A percentile compares a stretch with the other conserved stretches of the same genome.
Evolutionary conservation across 2,797 vertebrate genomes (phyloP).

Genomic region (Gila robusta): DNA sequence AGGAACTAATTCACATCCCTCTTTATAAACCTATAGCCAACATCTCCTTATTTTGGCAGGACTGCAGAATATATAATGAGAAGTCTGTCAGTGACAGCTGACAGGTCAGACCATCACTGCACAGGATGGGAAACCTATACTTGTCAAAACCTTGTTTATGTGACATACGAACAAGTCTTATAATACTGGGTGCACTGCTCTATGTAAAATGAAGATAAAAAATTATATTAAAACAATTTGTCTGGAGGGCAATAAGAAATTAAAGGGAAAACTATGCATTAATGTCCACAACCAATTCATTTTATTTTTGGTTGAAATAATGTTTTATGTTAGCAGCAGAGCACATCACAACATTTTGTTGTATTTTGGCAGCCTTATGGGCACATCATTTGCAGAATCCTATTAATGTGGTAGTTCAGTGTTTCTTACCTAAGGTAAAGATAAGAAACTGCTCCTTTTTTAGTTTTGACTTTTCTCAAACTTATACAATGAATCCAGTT

Average conservation of each 20-base stretch:
- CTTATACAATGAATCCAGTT: background rate
- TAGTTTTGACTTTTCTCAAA: background rate
- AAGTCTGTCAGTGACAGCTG: conserved; percentile 57
- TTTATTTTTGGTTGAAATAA: background rate
- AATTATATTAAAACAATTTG: background rate
- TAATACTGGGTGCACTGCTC: background rate
- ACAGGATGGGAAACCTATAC: conserved; percentile 1
- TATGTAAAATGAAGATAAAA: conserved; percentile 1
- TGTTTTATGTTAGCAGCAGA: background rate
- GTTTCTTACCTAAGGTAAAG: background rate
- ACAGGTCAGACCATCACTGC: conserved; percentile 25
- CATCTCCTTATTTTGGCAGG: background rate
- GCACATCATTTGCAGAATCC: conserved; percentile 10
- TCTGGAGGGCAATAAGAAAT: background rate
- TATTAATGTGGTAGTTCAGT: background rate
- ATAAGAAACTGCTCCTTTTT: conserved; percentile 18
- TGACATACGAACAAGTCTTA: conserved; percentile 43
- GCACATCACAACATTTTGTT: background rate
- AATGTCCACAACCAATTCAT: background rate
- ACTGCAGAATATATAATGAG: conserved; percentile 54
- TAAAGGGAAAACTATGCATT: background rate
- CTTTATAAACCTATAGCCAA: conserved; percentile 25
- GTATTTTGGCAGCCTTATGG: background rate
- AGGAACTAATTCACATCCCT: background rate
- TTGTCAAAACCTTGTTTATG: conserved; percentile 22